Percentiles rank a stretch among this genome's conserved stretches.
phyloP scores from a whole-genome alignment of 2,113 vertebrate species.

The Ictalurus punctatus region DNA sequence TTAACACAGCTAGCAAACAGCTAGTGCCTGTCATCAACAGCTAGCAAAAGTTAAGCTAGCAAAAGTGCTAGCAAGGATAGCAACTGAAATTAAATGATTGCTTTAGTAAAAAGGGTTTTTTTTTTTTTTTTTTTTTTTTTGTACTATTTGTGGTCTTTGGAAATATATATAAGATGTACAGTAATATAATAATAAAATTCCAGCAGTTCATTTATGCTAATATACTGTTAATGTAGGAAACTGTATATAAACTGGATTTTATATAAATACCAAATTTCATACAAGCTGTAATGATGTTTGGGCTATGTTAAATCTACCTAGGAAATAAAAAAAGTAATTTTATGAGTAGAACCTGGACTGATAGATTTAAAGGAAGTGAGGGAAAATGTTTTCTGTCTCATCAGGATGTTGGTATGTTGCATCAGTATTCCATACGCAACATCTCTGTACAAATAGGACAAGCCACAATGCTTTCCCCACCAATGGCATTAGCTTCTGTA shows the following conservation, averaged over 20 bases:
- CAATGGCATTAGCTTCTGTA: not conserved
- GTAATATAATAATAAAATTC: not conserved
- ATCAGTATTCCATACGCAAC: not conserved
- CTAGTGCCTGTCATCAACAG: not conserved
- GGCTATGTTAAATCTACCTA: not conserved
- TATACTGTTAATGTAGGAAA: not conserved
- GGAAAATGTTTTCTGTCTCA: not conserved
- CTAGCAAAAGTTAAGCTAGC: not conserved
- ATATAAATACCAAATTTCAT: not conserved
- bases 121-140: not conserved
- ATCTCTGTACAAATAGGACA: not conserved
- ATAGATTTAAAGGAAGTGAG: not conserved
- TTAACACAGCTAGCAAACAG: not conserved
- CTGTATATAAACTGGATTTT: not conserved
- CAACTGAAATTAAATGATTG: not conserved
- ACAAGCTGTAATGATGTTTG: not conserved
- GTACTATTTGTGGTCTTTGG: too few relatives aligned
- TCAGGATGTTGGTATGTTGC: not conserved
- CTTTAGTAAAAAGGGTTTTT: not conserved
- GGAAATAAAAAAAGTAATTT: not conserved
- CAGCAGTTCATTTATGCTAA: not conserved
- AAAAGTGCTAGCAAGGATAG: not conserved
- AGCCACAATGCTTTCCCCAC: not conserved
- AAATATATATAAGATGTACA: not conserved
- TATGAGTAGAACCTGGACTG: not conserved